Conservation (phyloP, 64 coral and sea anemone species). For the Montipora sp. region DNA sequence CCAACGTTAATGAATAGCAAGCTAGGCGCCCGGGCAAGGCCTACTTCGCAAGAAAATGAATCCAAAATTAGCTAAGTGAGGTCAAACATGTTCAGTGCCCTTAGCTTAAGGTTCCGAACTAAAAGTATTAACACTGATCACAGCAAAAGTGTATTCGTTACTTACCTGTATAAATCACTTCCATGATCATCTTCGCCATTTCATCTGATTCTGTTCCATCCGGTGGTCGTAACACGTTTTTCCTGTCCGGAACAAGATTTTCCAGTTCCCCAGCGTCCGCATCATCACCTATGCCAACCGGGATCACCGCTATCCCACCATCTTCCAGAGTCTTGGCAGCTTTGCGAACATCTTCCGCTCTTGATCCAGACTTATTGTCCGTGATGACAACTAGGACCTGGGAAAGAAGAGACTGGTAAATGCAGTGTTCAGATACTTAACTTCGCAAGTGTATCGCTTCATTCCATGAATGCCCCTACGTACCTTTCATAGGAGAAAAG, state of each 20-base stretch:
- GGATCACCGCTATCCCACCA: conserved; percentile 67
- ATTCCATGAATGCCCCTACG: too few relatives aligned
- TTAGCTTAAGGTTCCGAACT: too few relatives aligned
- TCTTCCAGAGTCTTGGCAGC: conserved; percentile 62
- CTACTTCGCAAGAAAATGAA: too few relatives aligned
- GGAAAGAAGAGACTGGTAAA: neutral
- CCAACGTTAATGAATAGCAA: too few relatives aligned
- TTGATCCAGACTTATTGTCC: conserved; percentile 75
- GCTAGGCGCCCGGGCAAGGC: too few relatives aligned
- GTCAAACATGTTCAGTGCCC: too few relatives aligned
- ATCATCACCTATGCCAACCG: conserved; percentile 74
- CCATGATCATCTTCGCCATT: conserved; percentile 72
- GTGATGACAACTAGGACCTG: conserved; percentile 74
- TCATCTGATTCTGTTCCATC: conserved; percentile 42
- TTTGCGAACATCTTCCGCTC: conserved; percentile 39
- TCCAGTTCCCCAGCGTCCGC: conserved; percentile 56
- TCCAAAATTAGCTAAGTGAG: too few relatives aligned
- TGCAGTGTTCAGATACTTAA: too few relatives aligned
- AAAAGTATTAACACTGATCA: neutral
- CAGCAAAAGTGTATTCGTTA: too few relatives aligned
- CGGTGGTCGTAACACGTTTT: conserved; percentile 67
- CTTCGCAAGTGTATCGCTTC: too few relatives aligned
- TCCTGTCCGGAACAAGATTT: conserved; percentile 75
- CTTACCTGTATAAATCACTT: conserved; percentile 47
- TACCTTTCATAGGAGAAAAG: too few relatives aligned